These are phyloP conservation scores for Drosophila paracracens DNA, from an alignment of 2,888 invertebrate species.

Conservation along the genomic window DNA sequence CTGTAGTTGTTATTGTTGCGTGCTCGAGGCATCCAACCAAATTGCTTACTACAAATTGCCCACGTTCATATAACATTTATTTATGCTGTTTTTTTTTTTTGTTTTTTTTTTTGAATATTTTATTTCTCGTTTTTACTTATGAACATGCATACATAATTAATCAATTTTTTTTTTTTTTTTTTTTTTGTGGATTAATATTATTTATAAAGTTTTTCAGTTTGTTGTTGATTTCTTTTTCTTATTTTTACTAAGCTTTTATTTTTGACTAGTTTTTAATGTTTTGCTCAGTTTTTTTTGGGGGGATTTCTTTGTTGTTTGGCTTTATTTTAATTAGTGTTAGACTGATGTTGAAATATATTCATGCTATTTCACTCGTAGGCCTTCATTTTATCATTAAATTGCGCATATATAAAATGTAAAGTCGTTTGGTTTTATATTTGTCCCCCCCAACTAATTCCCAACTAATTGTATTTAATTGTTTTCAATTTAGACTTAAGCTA, in stretches of 20 bases:
- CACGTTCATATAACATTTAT: constrained; percentile 38
- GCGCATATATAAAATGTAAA: constrained; percentile 47
- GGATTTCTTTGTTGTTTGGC: constrained; percentile 10
- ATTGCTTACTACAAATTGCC: constrained; percentile 51
- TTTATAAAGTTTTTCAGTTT: background rate
- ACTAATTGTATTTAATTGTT: constrained; percentile 75
- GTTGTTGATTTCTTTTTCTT: constrained; percentile 2
- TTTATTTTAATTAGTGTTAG: constrained; percentile 27
- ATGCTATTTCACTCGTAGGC: constrained; percentile 19
- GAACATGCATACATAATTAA: constrained; percentile 6
- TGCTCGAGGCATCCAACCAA: constrained; percentile 43
- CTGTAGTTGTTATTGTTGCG: constrained; percentile 36
- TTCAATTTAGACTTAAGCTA: constrained; percentile 61
- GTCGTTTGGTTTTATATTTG: constrained; percentile 8
- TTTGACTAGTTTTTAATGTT: no score
- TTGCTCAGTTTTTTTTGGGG: background rate
- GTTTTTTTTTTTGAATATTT: constrained; percentile 1
- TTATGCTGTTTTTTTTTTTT: constrained; percentile 5
- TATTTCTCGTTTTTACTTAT: background rate
- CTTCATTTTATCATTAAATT: constrained; percentile 61
- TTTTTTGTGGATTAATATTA: constrained; percentile 23
- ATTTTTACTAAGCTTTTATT: background rate
- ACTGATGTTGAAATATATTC: background rate
- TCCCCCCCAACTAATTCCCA: constrained; percentile 56
- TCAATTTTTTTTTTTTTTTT: background rate